Base-by-base conservation (phyloP, 1,140 invertebrate species). In the Prorops nasuta region DNA sequence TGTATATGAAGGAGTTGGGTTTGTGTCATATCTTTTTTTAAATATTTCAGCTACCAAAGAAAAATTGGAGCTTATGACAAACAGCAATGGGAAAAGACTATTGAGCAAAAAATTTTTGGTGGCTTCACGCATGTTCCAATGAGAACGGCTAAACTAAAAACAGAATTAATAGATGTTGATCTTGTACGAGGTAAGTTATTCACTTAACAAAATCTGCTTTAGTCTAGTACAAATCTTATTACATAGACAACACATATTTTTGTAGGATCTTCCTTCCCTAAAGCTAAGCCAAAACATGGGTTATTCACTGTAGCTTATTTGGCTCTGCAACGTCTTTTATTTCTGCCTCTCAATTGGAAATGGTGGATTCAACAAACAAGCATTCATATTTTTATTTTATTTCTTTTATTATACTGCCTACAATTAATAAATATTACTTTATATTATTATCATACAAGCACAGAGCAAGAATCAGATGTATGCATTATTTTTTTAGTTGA, bases 21-120 rank as follows among this genome's bases (percentile, higher is more conserved):
- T 38, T 38, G 14, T 18, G 41, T 49, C 15, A 39, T 8, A 16
- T 36, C n/a, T n/a, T 37, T 41, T 42, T 35, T 35, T 0, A 9
- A 31, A 54, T 51, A 12, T 50, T 49, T 19, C 2, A 91, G 90
- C 88, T 94, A 94, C 80, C 90, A 94, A 71, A 91, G 91, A 69
- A 91, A 95, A 83, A 96, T 98, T 72, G 93, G 93, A 64, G 91
- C 89, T 19, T 96, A 96, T 78, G 94, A 97, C 76, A 96, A 96
- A 69, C 91, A 96, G 71, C 85, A 91, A 85, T 98, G 94, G 94
- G 94, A 98, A 72, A 91, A 89, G 63, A 93, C 90, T 46, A 86
- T 96, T 48, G 94, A 98, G 68, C 89, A 93, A 68, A 82, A 90
- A 59, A 88, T 96, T 58, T 81, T 93, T 63, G 84, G 89, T 77